Evolutionary conservation across 1,140 invertebrate genomes (phyloP), one percentile per base, ranked within the genome.

Genomic region (Dendrolimus kikuchii): DNA sequence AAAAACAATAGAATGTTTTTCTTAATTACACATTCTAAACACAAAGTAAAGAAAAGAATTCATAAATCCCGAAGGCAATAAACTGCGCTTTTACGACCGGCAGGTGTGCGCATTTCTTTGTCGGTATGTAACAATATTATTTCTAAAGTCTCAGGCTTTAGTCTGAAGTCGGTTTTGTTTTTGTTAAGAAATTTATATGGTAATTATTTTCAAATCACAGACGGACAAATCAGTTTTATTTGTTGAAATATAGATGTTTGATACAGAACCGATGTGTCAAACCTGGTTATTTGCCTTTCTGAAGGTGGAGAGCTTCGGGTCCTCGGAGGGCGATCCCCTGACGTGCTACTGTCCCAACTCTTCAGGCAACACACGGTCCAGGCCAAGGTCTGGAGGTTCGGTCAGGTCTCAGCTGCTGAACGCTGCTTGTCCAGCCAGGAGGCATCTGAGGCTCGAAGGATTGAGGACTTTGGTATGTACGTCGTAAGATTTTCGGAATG

Each of bases 371-470:
- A 59, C 49, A 0, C 85, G 62, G 86, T 80, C 57, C 49, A 79
- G 39, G 68, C 88, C 59, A 70, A 82, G 7, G 66, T 87, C 45
- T 61, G 86, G 51, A 63, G 88, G 53, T 81, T 89, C 58, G 90
- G 90, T 95, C 23, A 81, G 94, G 4, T 90, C 91, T 7, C 91
- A 91, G n/a, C 91, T 95, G n/a, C 76, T 95, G 2, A 92, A 92
- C 74, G 92, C 92, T 6, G 92, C 95, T 0, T 98, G 97, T 75
- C 88, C 90, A 0, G 96, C 98, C 64, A 89, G 95, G 23, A 86
- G 94, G 7, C 97, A 98, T 71, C 78, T 94, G 44, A 87, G 94
- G 10, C 86, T 97, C 4, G 95, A 96, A 67, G 93, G 92, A 63
- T 78, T 97, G 38, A 87, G 94, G 38, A 96, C 95, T 0, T 71